Percentiles rank a stretch among this genome's conserved stretches.
Evolutionary conservation across 2,797 vertebrate species (phyloP).

Genomic region (Notoglanidium macrostoma): DNA sequence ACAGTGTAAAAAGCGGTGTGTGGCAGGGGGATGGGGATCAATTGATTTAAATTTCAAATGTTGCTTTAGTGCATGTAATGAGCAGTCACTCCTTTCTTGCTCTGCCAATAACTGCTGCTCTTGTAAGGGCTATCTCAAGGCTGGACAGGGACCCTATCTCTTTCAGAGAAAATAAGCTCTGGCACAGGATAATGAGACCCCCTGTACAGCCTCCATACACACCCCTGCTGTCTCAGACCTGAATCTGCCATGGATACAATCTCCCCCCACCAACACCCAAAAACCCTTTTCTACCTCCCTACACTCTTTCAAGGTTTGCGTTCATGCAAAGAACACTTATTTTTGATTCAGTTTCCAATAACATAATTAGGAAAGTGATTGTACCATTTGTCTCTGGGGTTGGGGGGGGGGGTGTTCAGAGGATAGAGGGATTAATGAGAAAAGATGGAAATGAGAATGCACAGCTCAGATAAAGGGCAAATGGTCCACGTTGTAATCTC

Average conservation of each 20-base stretch:
- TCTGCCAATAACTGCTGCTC: conserved; percentile 59
- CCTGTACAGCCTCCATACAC: conserved; percentile 61
- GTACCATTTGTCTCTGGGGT: conserved; percentile 65
- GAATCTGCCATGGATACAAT: conserved; percentile 58
- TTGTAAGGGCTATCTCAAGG: conserved; percentile 61
- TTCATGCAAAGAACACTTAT: conserved; percentile 59
- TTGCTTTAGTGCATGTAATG: conserved; percentile 24
- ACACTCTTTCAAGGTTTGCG: conserved; percentile 54
- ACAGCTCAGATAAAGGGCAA: conserved; percentile 10
- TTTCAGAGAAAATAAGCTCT: conserved; percentile 57
- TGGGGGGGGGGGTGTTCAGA: neutral
- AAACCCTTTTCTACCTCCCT: conserved; percentile 7
- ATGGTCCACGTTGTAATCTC: neutral
- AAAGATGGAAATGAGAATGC: conserved; percentile 61
- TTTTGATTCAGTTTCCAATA: conserved; percentile 62
- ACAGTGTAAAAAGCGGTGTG: neutral
- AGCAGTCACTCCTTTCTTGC: conserved; percentile 34
- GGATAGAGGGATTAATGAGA: conserved; percentile 26
- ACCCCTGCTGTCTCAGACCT: conserved; percentile 60
- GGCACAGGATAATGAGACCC: conserved; percentile 72
- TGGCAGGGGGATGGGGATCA: conserved; percentile 14
- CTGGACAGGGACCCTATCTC: conserved; percentile 46
- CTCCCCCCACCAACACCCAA: conserved; percentile 8
- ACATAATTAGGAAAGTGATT: conserved; percentile 57
- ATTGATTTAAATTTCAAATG: conserved; percentile 41